Evolutionary conservation across 2,888 invertebrate species (phyloP), one percentile per base, ranked within the genome.

Genomic region (Cryptus viduatorius): DNA sequence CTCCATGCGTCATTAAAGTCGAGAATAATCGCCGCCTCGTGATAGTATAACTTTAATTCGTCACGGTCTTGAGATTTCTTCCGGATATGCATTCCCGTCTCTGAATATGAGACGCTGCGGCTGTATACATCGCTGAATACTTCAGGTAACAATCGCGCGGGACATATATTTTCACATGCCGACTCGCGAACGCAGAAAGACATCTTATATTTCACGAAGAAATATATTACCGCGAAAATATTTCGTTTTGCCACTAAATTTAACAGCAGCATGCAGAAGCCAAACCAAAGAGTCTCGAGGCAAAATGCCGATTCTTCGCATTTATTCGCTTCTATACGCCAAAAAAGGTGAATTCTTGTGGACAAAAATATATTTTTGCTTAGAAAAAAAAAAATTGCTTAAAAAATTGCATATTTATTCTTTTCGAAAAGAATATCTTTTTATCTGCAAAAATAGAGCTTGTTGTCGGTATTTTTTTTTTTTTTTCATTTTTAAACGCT

Each of bases 31-130:
- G 59, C 75, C 75, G 16, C 24, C 5, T 37, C 37, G 42, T 53
- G 16, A 29, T 61, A 61, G 69, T 46, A 50, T 61, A 71, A 56
- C 83, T 83, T 81, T 76, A 65, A 83, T 85, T 68, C 59, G 75
- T 79, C 73, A 79, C 53, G 53, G 69, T 69, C 75, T 53, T 42
- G 61, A 53, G 69, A 16, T 16, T 69, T 64, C 44, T 50, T 53
- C 42, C 16, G 50, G 24, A 69, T 44, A 37, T 42, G 10, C 53
- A 64, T 76, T 50, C 29, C 56, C 53, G 16, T 44, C 61, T 44
- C 61, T 53, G 69, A 64, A 8, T 64, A 64, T 64, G 24, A 56
- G 56, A 5, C 37, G 7, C 48, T 14, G 16, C 48, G 59, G 48
- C 59, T 37, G 73, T 37, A 59, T 73, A 73, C 14, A 19, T 19